These are phyloP conservation scores for Falco rusticolus DNA, from an alignment of 2,797 vertebrate genomes.

Conservation along the genomic window DNA sequence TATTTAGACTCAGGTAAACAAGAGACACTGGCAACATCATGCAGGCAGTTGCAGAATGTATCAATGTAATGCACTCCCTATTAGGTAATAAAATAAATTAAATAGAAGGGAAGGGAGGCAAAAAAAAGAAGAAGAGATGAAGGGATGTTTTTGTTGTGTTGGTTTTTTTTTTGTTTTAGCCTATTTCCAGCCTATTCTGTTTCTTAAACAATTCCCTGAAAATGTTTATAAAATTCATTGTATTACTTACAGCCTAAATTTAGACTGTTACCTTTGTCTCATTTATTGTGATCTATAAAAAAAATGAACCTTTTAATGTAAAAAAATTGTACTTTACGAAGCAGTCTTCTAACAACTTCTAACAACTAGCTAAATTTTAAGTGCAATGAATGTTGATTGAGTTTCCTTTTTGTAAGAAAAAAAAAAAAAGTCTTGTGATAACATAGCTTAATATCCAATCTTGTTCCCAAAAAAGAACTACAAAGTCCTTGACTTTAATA, in stretches of 20 bases:
- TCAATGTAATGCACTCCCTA: not conserved
- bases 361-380: not conserved
- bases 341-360: not conserved
- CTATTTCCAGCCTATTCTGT: not conserved
- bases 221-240: not conserved
- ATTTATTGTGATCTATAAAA: not conserved
- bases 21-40: not conserved
- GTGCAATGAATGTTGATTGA: not conserved
- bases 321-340: not conserved
- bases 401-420: not conserved
- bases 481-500: not conserved
- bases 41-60: not conserved
- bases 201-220: not conserved
- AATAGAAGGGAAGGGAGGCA: rapidly evolving
- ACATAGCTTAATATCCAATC: not conserved
- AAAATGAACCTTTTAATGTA: not conserved
- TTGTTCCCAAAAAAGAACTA: not conserved
- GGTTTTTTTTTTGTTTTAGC: not conserved
- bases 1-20: not conserved
- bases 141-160: not conserved
- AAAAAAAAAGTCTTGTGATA: not conserved
- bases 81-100: not conserved
- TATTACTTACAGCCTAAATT: not conserved
- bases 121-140: not conserved
- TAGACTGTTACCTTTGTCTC: not conserved